Base-by-base conservation (phyloP, 2,113 vertebrate species). In the Thermophis baileyi region DNA sequence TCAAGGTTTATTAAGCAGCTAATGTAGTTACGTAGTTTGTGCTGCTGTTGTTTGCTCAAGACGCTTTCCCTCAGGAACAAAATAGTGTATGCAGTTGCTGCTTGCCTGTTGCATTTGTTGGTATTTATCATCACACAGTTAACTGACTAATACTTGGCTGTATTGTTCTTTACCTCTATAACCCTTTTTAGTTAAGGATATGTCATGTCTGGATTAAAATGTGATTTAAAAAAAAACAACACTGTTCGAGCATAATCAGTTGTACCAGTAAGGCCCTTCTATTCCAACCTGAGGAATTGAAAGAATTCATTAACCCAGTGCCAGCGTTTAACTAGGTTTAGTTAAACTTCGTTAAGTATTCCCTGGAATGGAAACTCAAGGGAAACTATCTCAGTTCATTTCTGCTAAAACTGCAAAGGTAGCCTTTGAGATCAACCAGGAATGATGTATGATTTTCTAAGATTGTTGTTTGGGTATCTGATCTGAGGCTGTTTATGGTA, bases 1-100 rank as follows among this genome's bases (percentile, higher is more conserved):
- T 90, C 94, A 93, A 96, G 96, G 96, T 95, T 97, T 95, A 96
- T 96, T 93, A 90, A 97, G 97, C 96, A 97, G 95, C 96, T 96
- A 60, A 87, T 24, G 16, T 94, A 96, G 95, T 93, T 96, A 49
- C 92, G 95, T 93, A 96, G 94, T 92, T 95, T 97, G 97, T 96
- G 93, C 96, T 96, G 96, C 97, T 97, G 24, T 54, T 94, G 94
- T 97, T 96, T 94, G 96, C 96, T 95, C 81, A 96, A 96, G 95
- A 93, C 91, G 97, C 97, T 97, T 96, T 94, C 94, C 93, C 94
- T 57, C 35, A 87, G 92, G 91, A 94, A 10, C 87, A 54, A 95
- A 94, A 95, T 88, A 69, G 93, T 93, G 93, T 95, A 95, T 89
- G 95, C 20, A 16, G 96, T 96, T 60, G 96, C 97, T 93, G 97